These are phyloP conservation scores for Lepidochitona cinerea DNA, from an alignment of 2,888 invertebrate species.

Conservation along the genomic window DNA sequence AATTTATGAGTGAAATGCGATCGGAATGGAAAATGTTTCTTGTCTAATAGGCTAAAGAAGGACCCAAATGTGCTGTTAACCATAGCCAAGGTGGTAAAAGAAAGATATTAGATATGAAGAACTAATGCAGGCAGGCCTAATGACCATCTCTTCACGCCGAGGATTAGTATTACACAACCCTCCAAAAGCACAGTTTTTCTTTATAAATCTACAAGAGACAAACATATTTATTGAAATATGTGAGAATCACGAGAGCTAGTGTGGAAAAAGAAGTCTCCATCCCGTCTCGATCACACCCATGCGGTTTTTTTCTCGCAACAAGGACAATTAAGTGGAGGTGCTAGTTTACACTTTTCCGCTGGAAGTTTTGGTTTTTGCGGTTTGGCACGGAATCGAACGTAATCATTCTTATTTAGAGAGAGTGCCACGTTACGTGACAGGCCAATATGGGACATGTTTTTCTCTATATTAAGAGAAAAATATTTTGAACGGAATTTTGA, in stretches of 20 bases:
- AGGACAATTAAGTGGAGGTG: neutral
- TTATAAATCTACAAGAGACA: no score
- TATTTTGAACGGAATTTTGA: no score
- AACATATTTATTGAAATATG: no score
- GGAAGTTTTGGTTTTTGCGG: constrained; percentile 1
- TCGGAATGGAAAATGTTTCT: neutral
- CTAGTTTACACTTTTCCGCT: neutral
- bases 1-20: neutral
- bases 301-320: neutral
- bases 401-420: neutral
- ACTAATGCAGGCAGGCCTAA: neutral
- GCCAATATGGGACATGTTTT: neutral
- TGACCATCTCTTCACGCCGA: neutral
- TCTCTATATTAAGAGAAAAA: no score
- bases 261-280: neutral
- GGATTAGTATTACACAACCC: neutral
- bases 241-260: no score
- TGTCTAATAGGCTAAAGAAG: neutral
- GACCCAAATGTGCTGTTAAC: neutral
- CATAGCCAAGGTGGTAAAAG: neutral
- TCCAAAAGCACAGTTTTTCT: no score
- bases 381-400: neutral
- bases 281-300: neutral
- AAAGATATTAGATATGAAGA: neutral
- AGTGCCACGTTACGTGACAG: neutral